Conservation (phyloP, 2,797 vertebrate species). For the Moxostoma hubbsi region DNA sequence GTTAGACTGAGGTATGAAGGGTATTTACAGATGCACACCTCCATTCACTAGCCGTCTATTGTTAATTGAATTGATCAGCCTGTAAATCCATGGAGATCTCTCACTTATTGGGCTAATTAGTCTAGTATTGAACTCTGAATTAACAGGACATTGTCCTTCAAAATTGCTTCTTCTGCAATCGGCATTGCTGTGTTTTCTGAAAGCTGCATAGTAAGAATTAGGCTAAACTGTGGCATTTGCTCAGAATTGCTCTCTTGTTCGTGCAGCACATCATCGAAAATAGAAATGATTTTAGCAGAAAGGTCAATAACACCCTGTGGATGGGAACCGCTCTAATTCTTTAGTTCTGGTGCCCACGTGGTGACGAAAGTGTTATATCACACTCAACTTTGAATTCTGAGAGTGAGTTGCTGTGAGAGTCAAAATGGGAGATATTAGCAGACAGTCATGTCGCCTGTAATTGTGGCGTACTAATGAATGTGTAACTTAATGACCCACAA, state of each 20-base stretch:
- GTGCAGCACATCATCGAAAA: constrained; percentile 34
- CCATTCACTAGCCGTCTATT: constrained; percentile 35
- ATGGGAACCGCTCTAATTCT: constrained; percentile 44
- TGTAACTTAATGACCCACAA: constrained; percentile 46
- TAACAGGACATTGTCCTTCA: constrained; percentile 48
- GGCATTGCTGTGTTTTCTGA: constrained; percentile 1
- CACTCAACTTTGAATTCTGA: constrained; percentile 18
- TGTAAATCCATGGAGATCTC: constrained; percentile 53
- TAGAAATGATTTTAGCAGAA: constrained; percentile 44
- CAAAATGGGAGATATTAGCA: constrained; percentile 38
- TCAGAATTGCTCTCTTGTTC: constrained; percentile 38
- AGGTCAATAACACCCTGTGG: constrained; percentile 51
- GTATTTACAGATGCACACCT: constrained; percentile 45
- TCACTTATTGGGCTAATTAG: constrained; percentile 58
- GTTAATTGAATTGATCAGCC: constrained; percentile 58
- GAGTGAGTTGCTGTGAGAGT: constrained; percentile 31
- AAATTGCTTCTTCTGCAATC: constrained; percentile 31
- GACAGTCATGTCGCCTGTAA: constrained; percentile 17
- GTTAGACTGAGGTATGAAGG: constrained; percentile 10
- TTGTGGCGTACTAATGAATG: constrained; percentile 31
- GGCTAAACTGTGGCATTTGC: constrained; percentile 40
- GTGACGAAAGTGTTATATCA: constrained; percentile 44
- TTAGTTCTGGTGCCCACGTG: constrained; percentile 40
- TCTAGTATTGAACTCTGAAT: constrained; percentile 57
- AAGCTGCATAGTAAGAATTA: constrained; percentile 43